phyloP scores from a whole-genome alignment of 2,113 vertebrate genomes.

The Sinosuthora webbiana region DNA sequence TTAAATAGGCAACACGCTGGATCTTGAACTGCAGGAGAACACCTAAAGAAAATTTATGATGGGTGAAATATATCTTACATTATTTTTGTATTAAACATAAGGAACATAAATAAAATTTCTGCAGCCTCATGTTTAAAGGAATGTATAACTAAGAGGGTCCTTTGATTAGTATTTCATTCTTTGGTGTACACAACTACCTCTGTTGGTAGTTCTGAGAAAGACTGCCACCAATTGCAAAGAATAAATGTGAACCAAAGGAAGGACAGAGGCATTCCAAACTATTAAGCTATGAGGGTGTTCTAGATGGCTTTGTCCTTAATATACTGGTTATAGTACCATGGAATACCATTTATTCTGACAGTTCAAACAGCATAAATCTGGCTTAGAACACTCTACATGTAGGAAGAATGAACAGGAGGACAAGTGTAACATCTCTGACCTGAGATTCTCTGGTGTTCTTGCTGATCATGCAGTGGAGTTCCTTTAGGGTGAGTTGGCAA shows the following conservation, averaged over 20 bases:
- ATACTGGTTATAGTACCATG: not conserved
- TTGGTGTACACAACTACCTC: not conserved
- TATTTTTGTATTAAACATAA: not conserved
- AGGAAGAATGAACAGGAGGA: not conserved
- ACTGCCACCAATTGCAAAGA: not conserved
- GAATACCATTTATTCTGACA: not conserved
- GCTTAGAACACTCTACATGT: not conserved
- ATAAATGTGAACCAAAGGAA: not conserved
- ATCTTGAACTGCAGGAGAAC: not conserved
- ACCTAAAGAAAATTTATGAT: not conserved
- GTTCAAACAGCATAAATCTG: not conserved
- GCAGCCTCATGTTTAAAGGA: not conserved
- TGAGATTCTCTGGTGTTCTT: not conserved
- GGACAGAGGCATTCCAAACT: fast-evolving
- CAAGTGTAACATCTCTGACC: not conserved
- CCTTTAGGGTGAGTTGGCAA: not conserved
- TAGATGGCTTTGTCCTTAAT: not conserved
- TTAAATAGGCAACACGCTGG: not conserved
- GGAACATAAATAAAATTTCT: not conserved
- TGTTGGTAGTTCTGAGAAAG: not conserved
- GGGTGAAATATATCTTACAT: not conserved
- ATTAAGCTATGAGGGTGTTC: not conserved
- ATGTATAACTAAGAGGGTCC: not conserved
- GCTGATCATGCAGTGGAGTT: not conserved
- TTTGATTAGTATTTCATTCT: not conserved